Percentiles rank a stretch among this genome's conserved stretches.
Evolutionary conservation across 2,113 vertebrate species (phyloP).

Genomic region (Salvelinus namaycush): DNA sequence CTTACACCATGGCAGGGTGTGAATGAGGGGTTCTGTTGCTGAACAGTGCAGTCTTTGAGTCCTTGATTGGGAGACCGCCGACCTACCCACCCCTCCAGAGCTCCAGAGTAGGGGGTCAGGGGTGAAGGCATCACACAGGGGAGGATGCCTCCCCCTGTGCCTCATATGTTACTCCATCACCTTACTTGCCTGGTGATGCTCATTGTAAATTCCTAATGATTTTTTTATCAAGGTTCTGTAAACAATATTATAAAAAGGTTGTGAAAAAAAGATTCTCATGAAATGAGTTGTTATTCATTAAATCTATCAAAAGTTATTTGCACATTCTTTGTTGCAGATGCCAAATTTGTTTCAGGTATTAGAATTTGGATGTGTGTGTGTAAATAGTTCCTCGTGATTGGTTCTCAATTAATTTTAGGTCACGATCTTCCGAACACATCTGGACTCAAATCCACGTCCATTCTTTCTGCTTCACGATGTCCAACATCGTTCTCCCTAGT

Average conservation of each 20-base stretch:
- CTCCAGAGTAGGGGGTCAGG: slow-evolving; percentile 32
- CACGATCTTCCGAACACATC: neutral
- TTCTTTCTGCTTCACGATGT: slow-evolving; percentile 32
- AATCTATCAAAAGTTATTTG: too few relatives aligned
- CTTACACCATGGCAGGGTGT: slow-evolving; percentile 40
- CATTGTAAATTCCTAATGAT: too few relatives aligned
- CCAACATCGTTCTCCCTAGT: slow-evolving; percentile 33
- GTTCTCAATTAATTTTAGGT: too few relatives aligned
- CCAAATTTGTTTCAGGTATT: too few relatives aligned
- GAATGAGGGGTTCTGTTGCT: slow-evolving; percentile 55
- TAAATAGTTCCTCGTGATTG: neutral
- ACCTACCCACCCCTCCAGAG: too few relatives aligned
- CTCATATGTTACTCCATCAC: slow-evolving; percentile 25
- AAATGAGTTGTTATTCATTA: too few relatives aligned
- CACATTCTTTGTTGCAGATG: too few relatives aligned
- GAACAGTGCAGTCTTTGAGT: slow-evolving; percentile 64
- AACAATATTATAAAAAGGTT: too few relatives aligned
- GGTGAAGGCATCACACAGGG: slow-evolving; percentile 45
- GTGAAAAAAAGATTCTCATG: too few relatives aligned
- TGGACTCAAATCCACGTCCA: slow-evolving; percentile 41
- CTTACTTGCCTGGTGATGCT: too few relatives aligned
- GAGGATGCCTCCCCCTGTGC: slow-evolving; percentile 33
- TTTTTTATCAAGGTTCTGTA: too few relatives aligned
- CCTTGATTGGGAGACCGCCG: slow-evolving; percentile 30
- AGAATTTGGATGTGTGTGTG: too few relatives aligned